Base-by-base conservation (phyloP, 1,140 invertebrate species). In the Ectropis grisescens region DNA sequence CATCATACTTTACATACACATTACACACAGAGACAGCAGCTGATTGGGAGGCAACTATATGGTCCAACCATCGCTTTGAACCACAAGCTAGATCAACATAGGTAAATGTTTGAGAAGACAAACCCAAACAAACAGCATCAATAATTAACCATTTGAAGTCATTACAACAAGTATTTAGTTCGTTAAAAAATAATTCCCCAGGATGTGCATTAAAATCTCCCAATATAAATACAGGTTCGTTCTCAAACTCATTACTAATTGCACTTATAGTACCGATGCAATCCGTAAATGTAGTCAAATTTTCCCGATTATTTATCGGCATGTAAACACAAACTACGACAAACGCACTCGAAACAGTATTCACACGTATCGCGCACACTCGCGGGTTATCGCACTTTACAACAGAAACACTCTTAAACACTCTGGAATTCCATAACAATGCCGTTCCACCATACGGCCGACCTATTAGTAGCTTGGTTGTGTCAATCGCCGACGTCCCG, bases 401-500 rank as follows among this genome's bases (percentile, higher is more conserved):
- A 2, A 28, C 16, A 1, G 42, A 33, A n/a, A 44, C 36, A n/a
- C n/a, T n/a, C n/a, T n/a, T n/a, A n/a, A n/a, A n/a, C n/a, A n/a
- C n/a, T n/a, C n/a, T n/a, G n/a, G n/a, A n/a, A n/a, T n/a, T n/a
- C n/a, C n/a, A n/a, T n/a, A n/a, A n/a, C n/a, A n/a, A n/a, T n/a
- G n/a, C 38, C 3, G 37, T 25, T 13, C 37, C 37, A 4, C 38
- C 44, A 9, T 29, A 47, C 0, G 38, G 44, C 4, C 38, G 34
- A 0, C 38, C 37, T 22, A 22, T 9, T 9, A 22, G 19, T 9
- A 4, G 9, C 9, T 22, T n/a, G n/a, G n/a, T n/a, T n/a, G 30
- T 33, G 14, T 40, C 37, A 24, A 40, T 11, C 13, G 37, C 30
- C 9, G 37, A 40, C 11, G 26, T 32, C 9, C 41, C 34, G 0